Evolutionary conservation across 2,888 invertebrate genomes (phyloP).

Genomic region (Troides helena): DNA sequence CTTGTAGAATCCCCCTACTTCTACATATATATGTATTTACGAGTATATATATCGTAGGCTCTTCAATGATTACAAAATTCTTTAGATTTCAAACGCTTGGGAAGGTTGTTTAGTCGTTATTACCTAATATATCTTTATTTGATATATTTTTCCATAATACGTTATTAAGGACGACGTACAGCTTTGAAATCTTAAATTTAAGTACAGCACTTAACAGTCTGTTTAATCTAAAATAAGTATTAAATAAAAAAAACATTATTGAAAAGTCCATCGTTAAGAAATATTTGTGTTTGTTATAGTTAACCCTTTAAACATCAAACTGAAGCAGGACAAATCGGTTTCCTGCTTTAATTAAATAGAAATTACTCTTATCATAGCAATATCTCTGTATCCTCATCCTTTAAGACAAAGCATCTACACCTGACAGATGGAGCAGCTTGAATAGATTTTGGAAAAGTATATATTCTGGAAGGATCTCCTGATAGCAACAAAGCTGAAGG

Average conservation of each 20-base stretch:
- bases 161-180: too few species aligned
- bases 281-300: too few species aligned
- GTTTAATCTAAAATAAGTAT: neutral
- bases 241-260: neutral
- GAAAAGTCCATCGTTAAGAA: neutral
- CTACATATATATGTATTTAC: neutral
- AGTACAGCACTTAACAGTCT: neutral
- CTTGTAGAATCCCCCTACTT: neutral
- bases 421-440: too few species aligned
- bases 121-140: too few species aligned
- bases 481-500: too few species aligned
- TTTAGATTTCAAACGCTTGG: conserved; percentile 14
- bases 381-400: too few species aligned
- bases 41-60: conserved; percentile 15
- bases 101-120: conserved; percentile 3
- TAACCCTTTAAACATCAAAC: neutral
- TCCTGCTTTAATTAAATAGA: too few species aligned
- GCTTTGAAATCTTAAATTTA: neutral
- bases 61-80: conserved; percentile 24
- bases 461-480: too few species aligned
- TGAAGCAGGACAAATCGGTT: neutral
- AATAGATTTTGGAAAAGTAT: too few species aligned
- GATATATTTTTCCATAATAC: too few species aligned
- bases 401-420: too few species aligned
- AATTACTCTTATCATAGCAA: too few species aligned